Percentiles rank a stretch among this genome's conserved stretches.
phyloP scores from a whole-genome alignment of 2,113 vertebrate genomes.

The Sclerurus mexicanus region DNA sequence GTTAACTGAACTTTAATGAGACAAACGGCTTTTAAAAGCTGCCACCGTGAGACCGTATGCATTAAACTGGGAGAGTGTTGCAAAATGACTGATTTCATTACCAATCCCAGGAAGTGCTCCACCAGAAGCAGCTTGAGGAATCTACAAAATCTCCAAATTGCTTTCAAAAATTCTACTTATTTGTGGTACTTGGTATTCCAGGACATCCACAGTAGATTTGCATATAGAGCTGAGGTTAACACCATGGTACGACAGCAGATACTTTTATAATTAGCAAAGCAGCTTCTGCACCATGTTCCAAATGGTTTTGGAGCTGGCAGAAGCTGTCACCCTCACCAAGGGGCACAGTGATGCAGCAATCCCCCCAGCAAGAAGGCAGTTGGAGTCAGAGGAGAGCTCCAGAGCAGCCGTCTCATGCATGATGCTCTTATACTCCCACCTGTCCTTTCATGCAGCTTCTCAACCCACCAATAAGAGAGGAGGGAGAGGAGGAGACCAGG shows the following conservation, averaged over 20 bases:
- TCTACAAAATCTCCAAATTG: background rate
- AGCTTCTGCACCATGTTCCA: background rate
- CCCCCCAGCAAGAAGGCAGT: background rate
- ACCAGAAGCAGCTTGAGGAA: background rate
- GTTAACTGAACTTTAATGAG: slow-evolving; percentile 40
- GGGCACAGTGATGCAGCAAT: accelerated
- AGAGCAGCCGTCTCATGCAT: background rate
- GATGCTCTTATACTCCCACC: background rate
- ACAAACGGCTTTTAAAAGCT: slow-evolving; percentile 29
- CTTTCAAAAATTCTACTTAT: background rate
- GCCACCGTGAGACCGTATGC: background rate
- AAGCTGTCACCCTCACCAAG: background rate
- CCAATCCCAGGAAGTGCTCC: background rate
- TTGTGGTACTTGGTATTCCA: background rate
- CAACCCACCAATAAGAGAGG: background rate
- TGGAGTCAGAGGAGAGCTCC: background rate
- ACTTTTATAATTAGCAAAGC: background rate
- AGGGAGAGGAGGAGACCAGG: background rate
- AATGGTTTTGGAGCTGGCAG: background rate
- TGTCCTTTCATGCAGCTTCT: background rate
- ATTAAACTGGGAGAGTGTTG: background rate
- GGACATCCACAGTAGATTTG: accelerated
- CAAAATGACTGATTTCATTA: background rate
- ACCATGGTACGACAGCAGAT: background rate
- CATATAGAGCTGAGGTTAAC: background rate